Conservation (phyloP, 2,797 vertebrate genomes). For the Phyllotis vaccarum region DNA sequence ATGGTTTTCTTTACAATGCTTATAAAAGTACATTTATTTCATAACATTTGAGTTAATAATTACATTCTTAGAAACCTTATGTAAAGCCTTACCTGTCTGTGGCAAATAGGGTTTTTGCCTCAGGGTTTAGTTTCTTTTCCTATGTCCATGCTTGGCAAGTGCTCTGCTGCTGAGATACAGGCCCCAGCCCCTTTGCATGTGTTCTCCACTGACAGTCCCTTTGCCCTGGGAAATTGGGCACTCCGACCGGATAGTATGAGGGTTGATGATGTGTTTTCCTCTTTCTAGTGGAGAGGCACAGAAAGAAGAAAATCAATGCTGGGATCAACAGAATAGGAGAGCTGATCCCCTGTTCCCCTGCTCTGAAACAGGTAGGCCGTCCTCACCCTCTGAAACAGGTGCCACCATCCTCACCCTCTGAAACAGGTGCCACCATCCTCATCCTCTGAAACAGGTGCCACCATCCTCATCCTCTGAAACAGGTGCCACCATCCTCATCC, state of each 20-base stretch:
- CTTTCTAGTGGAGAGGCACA: conserved; percentile 96
- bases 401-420: background rate
- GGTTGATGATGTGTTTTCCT: conserved; percentile 65
- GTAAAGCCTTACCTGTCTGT: conserved; percentile 25
- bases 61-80: conserved; percentile 29
- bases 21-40: conserved; percentile 36
- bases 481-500: no score
- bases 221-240: conserved; percentile 28
- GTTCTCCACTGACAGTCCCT: conserved; percentile 57
- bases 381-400: background rate
- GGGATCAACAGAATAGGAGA: conserved; percentile 99
- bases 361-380: conserved; percentile 94
- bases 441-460: background rate
- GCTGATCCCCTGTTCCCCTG: conserved; percentile 97
- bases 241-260: conserved; percentile 2
- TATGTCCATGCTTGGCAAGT: background rate
- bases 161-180: background rate
- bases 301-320: conserved; percentile 99
- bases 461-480: background rate
- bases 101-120: background rate
- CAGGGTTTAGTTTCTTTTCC: background rate
- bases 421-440: background rate
- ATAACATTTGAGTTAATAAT: conserved; percentile 23
- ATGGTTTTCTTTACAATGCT: conserved; percentile 38
- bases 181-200: background rate